phyloP scores from a whole-genome alignment of 2,888 invertebrate species.

The Heliconius aoede region DNA sequence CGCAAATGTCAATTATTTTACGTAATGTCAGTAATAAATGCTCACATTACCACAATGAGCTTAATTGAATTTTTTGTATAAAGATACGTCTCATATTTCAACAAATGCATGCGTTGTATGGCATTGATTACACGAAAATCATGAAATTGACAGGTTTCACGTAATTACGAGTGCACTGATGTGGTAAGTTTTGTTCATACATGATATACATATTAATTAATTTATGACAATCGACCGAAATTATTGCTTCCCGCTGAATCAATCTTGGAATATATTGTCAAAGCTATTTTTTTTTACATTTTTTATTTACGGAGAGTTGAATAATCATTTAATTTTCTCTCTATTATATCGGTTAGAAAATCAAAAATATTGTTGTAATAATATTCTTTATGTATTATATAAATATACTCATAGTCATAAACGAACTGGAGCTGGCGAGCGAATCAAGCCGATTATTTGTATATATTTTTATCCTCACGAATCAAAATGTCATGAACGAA shows the following conservation, averaged over 20 bases:
- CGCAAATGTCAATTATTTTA: not conserved
- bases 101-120: not conserved
- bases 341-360: too few relatives aligned
- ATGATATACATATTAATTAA: constrained; percentile 33
- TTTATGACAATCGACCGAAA: constrained; percentile 24
- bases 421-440: too few relatives aligned
- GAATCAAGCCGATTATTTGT: too few relatives aligned
- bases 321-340: not conserved
- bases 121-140: constrained; percentile 29
- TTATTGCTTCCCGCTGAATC: constrained; percentile 24
- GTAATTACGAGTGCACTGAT: constrained; percentile 34
- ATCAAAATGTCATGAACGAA: too few relatives aligned
- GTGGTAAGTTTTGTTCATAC: constrained; percentile 33
- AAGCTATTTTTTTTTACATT: not conserved
- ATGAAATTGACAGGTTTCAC: constrained; percentile 33
- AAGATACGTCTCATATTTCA: constrained; percentile 3
- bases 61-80: constrained; percentile 11
- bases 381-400: too few relatives aligned
- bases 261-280: not conserved
- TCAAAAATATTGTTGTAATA: too few relatives aligned
- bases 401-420: too few relatives aligned
- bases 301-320: not conserved
- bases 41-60: not conserved
- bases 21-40: not conserved
- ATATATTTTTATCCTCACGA: too few relatives aligned